Evolutionary conservation across 1,140 invertebrate species (phyloP).

Genomic region (Stegodyphus dumicola): DNA sequence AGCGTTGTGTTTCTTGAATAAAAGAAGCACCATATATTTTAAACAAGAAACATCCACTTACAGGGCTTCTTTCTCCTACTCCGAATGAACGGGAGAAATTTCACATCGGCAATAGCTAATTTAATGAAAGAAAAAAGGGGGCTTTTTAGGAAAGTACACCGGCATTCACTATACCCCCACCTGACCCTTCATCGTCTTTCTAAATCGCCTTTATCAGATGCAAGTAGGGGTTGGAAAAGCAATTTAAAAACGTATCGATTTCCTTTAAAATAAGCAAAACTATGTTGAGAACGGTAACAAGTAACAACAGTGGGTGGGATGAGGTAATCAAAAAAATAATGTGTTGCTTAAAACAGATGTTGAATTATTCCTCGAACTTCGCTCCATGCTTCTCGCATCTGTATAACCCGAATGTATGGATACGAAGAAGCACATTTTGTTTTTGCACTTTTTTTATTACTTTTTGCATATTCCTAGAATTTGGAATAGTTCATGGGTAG

Average conservation of each 20-base stretch:
- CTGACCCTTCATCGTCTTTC: not conserved
- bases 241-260: conserved; percentile 49
- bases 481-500: no score
- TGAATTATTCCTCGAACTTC: conserved; percentile 4
- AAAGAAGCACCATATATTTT: not conserved
- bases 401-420: not conserved
- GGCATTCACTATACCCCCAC: not conserved
- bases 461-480: not conserved
- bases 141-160: not conserved
- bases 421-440: no score
- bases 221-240: conserved; percentile 28
- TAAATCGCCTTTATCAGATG: conserved; percentile 48
- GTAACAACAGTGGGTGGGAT: not conserved
- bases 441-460: not conserved
- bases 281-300: conserved; percentile 1
- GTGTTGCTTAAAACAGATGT: conserved; percentile 24
- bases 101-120: conserved; percentile 33
- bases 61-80: not conserved
- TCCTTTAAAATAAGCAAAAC: conserved; percentile 23
- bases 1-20: not conserved
- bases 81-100: conserved; percentile 21
- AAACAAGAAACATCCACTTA: not conserved
- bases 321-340: conserved; percentile 1
- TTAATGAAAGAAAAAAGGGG: conserved; percentile 37
- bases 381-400: not conserved